Evolutionary conservation across 2,888 invertebrate species (phyloP), one percentile per base, ranked within the genome.

Genomic region (Ptychoptera contaminata): DNA sequence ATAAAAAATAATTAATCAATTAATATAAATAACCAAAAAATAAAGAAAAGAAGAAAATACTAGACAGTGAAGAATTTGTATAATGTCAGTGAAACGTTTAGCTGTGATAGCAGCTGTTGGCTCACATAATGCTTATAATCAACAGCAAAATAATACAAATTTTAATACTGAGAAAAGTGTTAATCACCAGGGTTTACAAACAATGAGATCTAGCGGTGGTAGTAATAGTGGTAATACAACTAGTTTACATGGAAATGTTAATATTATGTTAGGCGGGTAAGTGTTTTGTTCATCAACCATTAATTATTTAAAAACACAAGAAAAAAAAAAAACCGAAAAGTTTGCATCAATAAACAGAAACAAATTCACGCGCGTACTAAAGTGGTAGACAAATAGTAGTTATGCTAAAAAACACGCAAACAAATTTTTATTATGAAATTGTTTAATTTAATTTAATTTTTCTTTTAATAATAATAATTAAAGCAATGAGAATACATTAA

Each of bases 231-330:
- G 23, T 23, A 23, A 23, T 7, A 23, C 23, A 23, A 23, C 58
- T 47, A 67, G 70, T 54, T 62, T 72, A 49, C 71, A 77, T 58
- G 77, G 76, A 54, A 73, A 73, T 56, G 75, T 77, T 57, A 84
- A 84, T 65, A 71, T 84, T 52, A 72, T 84, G 54, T 75, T 85
- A 53, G 80, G 83, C 66, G 83, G 84, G 84, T 84, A 63, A 72
- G 79, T n/a, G 11, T 11, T 32, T 32, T 32, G 9, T 32, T 11
- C 32, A 32, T 32, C n/a, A 11, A 7, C 14, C n/a, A 12, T 37
- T 32, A 10, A 36, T 9, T 35, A 9, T 43, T 43, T 30, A 31
- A 7, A 31, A 31, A 31, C 31, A 31, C 8, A n/a, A n/a, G 8
- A 2, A 2, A 34, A 34, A 10, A 34, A 34, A n/a, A n/a, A n/a